These are phyloP conservation scores for Agonopterix arenella DNA, from an alignment of 2,888 invertebrate genomes.

Conservation along the genomic window DNA sequence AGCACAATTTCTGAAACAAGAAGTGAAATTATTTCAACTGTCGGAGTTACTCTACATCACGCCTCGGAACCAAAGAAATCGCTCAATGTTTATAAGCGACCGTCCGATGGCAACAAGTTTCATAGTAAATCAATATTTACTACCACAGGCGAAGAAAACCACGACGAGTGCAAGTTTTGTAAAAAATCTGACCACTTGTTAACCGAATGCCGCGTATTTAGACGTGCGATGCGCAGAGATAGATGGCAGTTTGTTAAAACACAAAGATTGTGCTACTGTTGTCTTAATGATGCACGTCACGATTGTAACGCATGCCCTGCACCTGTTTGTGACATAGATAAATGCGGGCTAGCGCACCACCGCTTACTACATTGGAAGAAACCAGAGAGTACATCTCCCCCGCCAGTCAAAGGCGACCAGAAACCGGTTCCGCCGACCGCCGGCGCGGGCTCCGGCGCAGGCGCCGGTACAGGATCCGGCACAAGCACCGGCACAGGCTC, in stretches of 20 bases:
- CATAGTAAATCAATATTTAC: neutral
- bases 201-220: constrained; percentile 11
- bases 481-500: too few species aligned
- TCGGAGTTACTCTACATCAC: neutral
- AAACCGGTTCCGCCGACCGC: neutral
- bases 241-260: constrained; percentile 10
- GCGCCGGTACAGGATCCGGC: too few species aligned
- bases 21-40: neutral
- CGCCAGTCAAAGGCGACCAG: neutral
- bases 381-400: neutral
- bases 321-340: constrained; percentile 7
- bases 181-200: neutral
- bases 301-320: constrained; percentile 2
- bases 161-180: neutral
- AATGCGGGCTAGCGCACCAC: constrained; percentile 12
- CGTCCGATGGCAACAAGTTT: neutral
- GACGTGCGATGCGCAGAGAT: constrained; percentile 13
- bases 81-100: neutral
- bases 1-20: constrained; percentile 12
- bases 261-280: constrained; percentile 6
- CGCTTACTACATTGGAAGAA: constrained; percentile 9
- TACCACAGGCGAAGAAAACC: too few species aligned
- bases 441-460: neutral
- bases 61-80: neutral
- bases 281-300: constrained; percentile 2